These are phyloP conservation scores for Urocyon cinereoargenteus DNA, from an alignment of 2,797 vertebrate genomes.

Conservation along the genomic window DNA sequence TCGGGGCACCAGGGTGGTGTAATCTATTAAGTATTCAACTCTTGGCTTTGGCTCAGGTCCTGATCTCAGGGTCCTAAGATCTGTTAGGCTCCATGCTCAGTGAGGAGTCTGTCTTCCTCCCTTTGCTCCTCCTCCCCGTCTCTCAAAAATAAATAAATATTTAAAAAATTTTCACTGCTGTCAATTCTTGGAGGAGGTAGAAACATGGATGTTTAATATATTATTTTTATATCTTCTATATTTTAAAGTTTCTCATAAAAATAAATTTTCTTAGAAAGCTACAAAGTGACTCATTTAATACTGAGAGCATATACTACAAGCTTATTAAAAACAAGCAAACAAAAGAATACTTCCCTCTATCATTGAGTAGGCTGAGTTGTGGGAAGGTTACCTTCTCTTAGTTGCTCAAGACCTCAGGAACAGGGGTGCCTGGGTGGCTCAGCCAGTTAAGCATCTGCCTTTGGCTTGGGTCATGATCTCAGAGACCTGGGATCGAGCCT, in stretches of 20 bases:
- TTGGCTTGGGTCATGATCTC: too few relatives aligned
- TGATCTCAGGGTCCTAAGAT: background rate
- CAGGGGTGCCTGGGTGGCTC: background rate
- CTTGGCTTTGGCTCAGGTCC: background rate
- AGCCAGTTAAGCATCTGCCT: too few relatives aligned
- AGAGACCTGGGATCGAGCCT: too few relatives aligned
- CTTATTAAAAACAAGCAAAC: background rate
- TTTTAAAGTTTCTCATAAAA: background rate
- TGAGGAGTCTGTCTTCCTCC: background rate
- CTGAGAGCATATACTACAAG: background rate
- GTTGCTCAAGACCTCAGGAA: background rate
- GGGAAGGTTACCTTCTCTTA: background rate
- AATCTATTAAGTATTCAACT: background rate
- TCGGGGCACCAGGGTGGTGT: background rate
- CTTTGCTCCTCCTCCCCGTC: background rate
- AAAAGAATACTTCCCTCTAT: background rate
- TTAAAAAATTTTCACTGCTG: background rate
- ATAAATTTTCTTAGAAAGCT: constrained; percentile 16
- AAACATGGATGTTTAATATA: background rate
- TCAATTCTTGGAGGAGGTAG: background rate
- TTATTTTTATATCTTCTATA: constrained; percentile 4
- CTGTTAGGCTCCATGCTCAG: background rate
- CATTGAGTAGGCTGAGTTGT: background rate
- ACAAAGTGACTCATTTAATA: background rate
- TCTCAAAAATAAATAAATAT: background rate